Base-by-base conservation (phyloP, 2,797 vertebrate genomes). In the Sciurus carolinensis region DNA sequence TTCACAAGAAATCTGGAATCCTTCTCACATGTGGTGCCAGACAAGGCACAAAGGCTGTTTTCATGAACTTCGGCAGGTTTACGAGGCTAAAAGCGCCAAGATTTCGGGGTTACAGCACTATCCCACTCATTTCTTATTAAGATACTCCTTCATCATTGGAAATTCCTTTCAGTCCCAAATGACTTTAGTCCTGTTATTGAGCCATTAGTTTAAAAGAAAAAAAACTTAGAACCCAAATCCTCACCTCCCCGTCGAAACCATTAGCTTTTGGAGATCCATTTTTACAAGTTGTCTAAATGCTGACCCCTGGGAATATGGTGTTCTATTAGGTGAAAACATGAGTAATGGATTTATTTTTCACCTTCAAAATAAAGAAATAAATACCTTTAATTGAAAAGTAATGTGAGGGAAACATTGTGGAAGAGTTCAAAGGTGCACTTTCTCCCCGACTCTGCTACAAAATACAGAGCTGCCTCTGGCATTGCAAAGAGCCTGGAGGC, bases 1-100 rank as follows among this genome's bases (percentile, higher is more conserved):
- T 95, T 97, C 97, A 66, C 73, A 97, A 96, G 97, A 97, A 98
- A 97, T 96, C 97, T 98, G 98, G 98, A 97, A 96, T 91, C 71
- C 97, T 87, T 98, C 98, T 96, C 71, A 26, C 95, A 97, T 97
- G 44, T 92, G 75, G 91, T 88, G 92, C 84, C 95, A 94, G 87
- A 93, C 69, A 30, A 96, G 89, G 81, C 97, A 98, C 97, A 98
- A 98, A 98, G 96, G 81, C 95, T 0, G 14, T 98, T 98, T 98
- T 98, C 96, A 97, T 81, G 92, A 94, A 94, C 92, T 87, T 87
- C 59, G 87, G 97, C 94, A 97, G 97, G 80, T 96, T 98, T 98
- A 98, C 3, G 96, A 98, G 97, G 57, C 85, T 96, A 93, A 96
- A 97, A 97, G 95, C 84, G 83, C 96, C 98, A 96, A 97, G 88